These are phyloP conservation scores for Timandra comae DNA, from an alignment of 2,888 invertebrate genomes.

Conservation along the genomic window DNA sequence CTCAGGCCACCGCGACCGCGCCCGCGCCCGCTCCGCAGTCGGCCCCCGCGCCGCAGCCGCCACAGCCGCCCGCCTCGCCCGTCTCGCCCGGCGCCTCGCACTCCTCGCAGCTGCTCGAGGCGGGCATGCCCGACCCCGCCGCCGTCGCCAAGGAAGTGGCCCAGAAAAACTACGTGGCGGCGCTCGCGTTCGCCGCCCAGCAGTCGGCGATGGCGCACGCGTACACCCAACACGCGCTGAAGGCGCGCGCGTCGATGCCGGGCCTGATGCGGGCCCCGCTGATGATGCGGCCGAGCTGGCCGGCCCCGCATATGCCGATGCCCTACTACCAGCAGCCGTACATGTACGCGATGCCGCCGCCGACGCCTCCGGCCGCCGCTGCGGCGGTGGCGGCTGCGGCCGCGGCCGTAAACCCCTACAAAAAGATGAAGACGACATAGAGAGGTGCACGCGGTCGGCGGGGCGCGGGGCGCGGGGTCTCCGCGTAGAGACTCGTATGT, in stretches of 20 bases:
- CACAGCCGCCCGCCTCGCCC: slow-evolving; percentile 44
- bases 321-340: slow-evolving; percentile 71
- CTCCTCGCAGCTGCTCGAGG: slow-evolving; percentile 57
- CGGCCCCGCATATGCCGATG: slow-evolving; percentile 67
- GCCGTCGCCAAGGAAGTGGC: slow-evolving; percentile 88
- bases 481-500: slow-evolving; percentile 72
- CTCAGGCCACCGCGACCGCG: slow-evolving; percentile 63
- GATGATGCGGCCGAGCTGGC: slow-evolving; percentile 66
- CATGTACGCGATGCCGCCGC: slow-evolving; percentile 73
- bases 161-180: slow-evolving; percentile 87
- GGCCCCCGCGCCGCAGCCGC: slow-evolving; percentile 36
- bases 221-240: slow-evolving; percentile 79
- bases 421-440: slow-evolving; percentile 93
- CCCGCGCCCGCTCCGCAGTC: slow-evolving; percentile 78
- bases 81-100: slow-evolving; percentile 36
- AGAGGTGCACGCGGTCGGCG: slow-evolving; percentile 34
- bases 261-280: slow-evolving; percentile 60
- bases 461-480: slow-evolving; percentile 71
- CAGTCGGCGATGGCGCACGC: slow-evolving; percentile 68
- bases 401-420: slow-evolving; percentile 85
- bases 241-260: slow-evolving; percentile 81
- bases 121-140: slow-evolving; percentile 38
- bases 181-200: slow-evolving; percentile 72
- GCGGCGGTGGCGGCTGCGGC: slow-evolving; percentile 59
- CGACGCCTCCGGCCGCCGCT: slow-evolving; percentile 59